Percentiles rank a stretch among this genome's conserved stretches.
These are phyloP conservation scores for Smittia sp. DNA, from an alignment of 2,888 invertebrate species.

Conservation along the genomic window DNA sequence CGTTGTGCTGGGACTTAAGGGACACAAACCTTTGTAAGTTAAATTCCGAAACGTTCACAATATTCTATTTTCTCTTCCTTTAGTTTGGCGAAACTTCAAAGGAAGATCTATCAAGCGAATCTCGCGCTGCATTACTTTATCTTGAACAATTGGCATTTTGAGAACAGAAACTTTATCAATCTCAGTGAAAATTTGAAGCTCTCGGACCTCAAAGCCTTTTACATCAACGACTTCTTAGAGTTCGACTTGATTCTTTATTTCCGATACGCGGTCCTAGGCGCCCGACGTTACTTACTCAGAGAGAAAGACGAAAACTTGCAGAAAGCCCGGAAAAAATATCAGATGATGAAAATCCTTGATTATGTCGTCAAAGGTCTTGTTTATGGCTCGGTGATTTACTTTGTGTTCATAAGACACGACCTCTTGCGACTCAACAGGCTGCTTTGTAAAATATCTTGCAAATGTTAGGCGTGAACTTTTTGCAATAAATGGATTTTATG, in stretches of 20 bases:
- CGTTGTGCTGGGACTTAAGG: conserved; percentile 60
- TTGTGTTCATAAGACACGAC: not conserved
- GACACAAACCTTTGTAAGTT: conserved; percentile 69
- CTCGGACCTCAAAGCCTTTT: conserved; percentile 57
- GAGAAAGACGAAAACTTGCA: not conserved
- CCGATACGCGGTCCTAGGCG: conserved; percentile 48
- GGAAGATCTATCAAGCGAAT: conserved; percentile 75
- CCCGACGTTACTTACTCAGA: conserved; percentile 47
- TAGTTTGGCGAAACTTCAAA: conserved; percentile 76
- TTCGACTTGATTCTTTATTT: conserved; percentile 48
- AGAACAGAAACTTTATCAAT: conserved; percentile 60
- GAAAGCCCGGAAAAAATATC: not conserved
- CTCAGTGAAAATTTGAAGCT: conserved; percentile 56
- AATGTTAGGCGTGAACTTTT: no score
- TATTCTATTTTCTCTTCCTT: no score
- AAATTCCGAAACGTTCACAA: not conserved
- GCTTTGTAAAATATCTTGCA: no score
- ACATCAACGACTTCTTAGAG: conserved; percentile 43
- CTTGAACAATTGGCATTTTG: conserved; percentile 73
- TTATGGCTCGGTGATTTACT: not conserved
- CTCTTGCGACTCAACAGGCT: not conserved
- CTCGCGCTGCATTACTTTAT: conserved; percentile 71
- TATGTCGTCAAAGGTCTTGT: not conserved
- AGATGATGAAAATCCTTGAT: not conserved
- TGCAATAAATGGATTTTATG: no score